Conservation (phyloP, 2,113 vertebrate genomes). For the Callocephalon fimbriatum region DNA sequence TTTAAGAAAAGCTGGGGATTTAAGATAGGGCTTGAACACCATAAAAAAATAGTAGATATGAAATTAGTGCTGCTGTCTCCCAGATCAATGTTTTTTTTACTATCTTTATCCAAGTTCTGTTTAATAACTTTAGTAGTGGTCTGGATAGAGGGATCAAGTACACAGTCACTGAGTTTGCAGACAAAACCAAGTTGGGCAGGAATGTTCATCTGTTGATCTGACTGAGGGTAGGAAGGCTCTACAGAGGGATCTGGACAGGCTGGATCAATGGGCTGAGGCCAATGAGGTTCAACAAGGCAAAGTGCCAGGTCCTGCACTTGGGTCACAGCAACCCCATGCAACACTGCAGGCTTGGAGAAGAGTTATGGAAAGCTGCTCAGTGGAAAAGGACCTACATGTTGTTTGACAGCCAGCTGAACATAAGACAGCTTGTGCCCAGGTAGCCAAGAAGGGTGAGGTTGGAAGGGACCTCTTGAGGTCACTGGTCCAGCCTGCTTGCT, state of each 20-base stretch:
- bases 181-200: fast-evolving
- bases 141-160: neutral
- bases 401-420: neutral
- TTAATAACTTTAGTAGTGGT: neutral
- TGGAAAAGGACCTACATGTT: neutral
- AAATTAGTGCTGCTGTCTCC: neutral
- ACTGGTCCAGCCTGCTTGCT: fast-evolving
- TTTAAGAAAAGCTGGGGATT: neutral
- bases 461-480: neutral
- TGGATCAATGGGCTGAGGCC: neutral
- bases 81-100: neutral
- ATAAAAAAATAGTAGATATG: neutral
- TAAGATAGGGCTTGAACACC: neutral
- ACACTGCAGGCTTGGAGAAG: too few species aligned
- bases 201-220: neutral
- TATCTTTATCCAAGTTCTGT: neutral
- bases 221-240: neutral
- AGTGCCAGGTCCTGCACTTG: neutral
- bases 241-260: neutral
- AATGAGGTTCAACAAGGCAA: neutral
- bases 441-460: neutral
- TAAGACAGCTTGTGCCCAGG: neutral
- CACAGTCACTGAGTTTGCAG: neutral
- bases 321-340: neutral
- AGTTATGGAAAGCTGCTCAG: neutral